Base-by-base conservation (phyloP, 2,888 invertebrate genomes). In the Pomacea canaliculata region DNA sequence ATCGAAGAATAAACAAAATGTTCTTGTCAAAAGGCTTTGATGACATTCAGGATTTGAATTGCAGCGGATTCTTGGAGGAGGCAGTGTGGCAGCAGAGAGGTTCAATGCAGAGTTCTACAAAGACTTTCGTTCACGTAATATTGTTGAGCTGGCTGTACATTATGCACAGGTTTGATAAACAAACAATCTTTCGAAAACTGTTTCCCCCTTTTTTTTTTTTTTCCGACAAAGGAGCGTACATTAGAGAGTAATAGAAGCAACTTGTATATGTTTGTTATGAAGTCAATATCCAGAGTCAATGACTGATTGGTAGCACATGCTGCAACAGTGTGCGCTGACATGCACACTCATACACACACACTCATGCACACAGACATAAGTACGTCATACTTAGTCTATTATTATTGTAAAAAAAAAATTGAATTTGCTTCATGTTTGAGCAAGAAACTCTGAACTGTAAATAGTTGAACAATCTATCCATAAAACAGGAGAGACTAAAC, bases 91-190 rank as follows among this genome's bases (percentile, higher is more conserved):
- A 79, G 93, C 93, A 78, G 93, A 93, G 0, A 92, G 93, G 13
- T 95, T 94, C 89, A 92, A 93, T 69, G 93, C 93, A 83, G 92
- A 92, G 70, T 94, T 94, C 85, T 95, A 94, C 91, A 93, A 94
- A 84, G 93, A 93, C 62, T 94, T 95, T 76, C 93, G 95, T 19
- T 93, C 93, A 83, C 92, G 93, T 85, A 93, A 93, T 81, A 91
- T 94, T 46, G 87, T 89, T 23, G 93, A 94, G 86, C 93, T 94
- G 81, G 93, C 94, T 18, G 91, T 94, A 75, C 92, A 93, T 82
- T 94, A 94, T 87, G 95, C 95, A 0, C 93, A 93, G 86, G 93
- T 94, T 83, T 93, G 93, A 12, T 48, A 23, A 7, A 56, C 46
- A 56, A 56, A 56, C 16, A 13, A 18, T 46, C 1, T 48, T 56